A percentile compares a stretch with the other conserved stretches of the same genome.
These are phyloP conservation scores for Procapra przewalskii DNA, from an alignment of 2,113 vertebrate genomes.

Conservation along the genomic window DNA sequence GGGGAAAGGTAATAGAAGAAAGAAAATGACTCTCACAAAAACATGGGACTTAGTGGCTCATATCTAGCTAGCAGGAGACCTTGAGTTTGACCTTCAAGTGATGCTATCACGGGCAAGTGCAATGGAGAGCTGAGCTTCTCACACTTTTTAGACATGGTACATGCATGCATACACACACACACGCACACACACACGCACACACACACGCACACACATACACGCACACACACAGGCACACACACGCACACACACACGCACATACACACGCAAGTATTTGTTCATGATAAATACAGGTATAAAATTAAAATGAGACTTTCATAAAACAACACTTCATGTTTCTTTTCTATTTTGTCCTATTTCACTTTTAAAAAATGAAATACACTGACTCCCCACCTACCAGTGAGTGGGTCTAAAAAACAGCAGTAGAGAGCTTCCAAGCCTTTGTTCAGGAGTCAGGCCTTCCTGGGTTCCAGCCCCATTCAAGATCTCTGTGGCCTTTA, in stretches of 20 bases:
- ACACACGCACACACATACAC: not conserved
- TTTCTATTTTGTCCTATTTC: not conserved
- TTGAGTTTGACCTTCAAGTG: conserved; percentile 53
- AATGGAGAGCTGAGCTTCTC: not conserved
- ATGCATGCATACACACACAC: not conserved
- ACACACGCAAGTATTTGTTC: not conserved
- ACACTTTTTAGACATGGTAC: not conserved
- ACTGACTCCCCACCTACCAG: not conserved
- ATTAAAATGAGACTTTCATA: not conserved
- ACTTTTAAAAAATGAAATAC: not conserved
- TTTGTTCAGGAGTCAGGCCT: not conserved
- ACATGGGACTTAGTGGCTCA: not conserved
- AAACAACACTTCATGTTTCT: not conserved
- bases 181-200: not conserved
- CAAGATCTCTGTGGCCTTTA: not conserved
- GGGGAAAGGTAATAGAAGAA: conserved; percentile 46
- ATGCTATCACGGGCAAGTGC: not conserved
- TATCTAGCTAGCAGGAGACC: not conserved
- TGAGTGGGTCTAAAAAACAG: not conserved
- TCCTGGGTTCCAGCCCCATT: not conserved
- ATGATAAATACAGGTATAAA: not conserved
- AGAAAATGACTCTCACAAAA: conserved; percentile 51
- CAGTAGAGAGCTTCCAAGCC: too few species aligned
- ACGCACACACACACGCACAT: not conserved
- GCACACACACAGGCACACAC: not conserved